Evolutionary conservation across 2,113 vertebrate species (phyloP).

Genomic region (Cochlearius cochlearius): DNA sequence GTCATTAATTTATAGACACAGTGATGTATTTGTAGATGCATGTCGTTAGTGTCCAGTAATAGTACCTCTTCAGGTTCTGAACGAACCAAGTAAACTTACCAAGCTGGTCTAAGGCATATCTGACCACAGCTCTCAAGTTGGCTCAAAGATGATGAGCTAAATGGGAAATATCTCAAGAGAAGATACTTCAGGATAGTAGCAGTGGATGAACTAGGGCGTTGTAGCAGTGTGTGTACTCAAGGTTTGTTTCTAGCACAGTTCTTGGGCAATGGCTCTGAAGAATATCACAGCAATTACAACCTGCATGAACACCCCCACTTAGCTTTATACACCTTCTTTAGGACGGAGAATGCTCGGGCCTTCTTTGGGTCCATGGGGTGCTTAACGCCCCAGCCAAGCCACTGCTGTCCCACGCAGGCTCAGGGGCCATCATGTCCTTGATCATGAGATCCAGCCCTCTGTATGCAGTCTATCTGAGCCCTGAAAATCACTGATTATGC

Average conservation of each 20-base stretch:
- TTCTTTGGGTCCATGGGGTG: not conserved
- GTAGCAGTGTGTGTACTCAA: not conserved
- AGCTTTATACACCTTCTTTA: not conserved
- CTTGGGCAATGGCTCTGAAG: not conserved
- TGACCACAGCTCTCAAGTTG: not conserved
- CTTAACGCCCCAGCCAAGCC: not conserved
- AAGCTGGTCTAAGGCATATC: not conserved
- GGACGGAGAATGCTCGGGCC: not conserved
- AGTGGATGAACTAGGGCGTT: not conserved
- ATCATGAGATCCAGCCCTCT: not conserved
- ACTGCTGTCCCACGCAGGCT: not conserved
- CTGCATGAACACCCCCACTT: not conserved
- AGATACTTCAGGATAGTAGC: not conserved
- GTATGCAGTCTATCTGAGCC: not conserved
- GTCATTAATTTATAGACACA: not conserved
- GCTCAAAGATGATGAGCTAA: not conserved
- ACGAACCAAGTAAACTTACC: not conserved
- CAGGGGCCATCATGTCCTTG: not conserved
- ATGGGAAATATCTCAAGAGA: not conserved
- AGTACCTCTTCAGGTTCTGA: not conserved
- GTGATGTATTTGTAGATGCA: not conserved
- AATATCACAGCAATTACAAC: not conserved
- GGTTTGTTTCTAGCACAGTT: not conserved
- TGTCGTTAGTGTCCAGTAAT: not conserved
- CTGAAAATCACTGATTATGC: not conserved